These are phyloP conservation scores for Crepidodera aurea DNA, from an alignment of 2,888 invertebrate genomes.

Conservation along the genomic window DNA sequence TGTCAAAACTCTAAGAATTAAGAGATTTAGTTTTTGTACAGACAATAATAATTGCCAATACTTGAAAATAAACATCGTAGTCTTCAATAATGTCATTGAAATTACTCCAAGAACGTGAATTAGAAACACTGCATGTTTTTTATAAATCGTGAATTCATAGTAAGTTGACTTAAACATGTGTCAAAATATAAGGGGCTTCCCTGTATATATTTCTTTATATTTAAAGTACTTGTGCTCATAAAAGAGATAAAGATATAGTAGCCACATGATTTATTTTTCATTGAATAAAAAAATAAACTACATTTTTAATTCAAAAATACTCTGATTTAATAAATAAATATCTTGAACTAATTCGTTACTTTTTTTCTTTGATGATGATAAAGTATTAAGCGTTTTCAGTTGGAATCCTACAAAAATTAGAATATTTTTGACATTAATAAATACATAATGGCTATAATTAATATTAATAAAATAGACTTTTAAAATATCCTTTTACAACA, in stretches of 20 bases:
- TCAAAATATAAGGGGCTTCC: conserved; percentile 4
- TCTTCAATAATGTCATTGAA: neutral
- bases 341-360: neutral
- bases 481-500: conserved; percentile 8
- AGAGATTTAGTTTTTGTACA: too few relatives aligned
- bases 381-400: conserved; percentile 21
- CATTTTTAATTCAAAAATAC: conserved; percentile 34
- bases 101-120: too few relatives aligned
- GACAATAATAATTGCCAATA: too few relatives aligned
- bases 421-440: neutral
- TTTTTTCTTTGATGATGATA: conserved; percentile 12
- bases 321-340: conserved; percentile 24
- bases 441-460: conserved; percentile 9
- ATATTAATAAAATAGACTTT: conserved; percentile 11
- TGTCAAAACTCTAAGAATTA: too few relatives aligned
- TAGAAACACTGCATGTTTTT: too few relatives aligned
- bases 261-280: conserved; percentile 28
- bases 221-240: conserved; percentile 37
- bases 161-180: too few relatives aligned
- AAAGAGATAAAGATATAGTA: conserved; percentile 26
- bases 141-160: too few relatives aligned
- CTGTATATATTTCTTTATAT: conserved; percentile 33
- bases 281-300: conserved; percentile 37
- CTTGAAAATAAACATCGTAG: neutral
- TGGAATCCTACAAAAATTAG: neutral